phyloP scores from a whole-genome alignment of 2,888 invertebrate species.

The Buathra laborator region DNA sequence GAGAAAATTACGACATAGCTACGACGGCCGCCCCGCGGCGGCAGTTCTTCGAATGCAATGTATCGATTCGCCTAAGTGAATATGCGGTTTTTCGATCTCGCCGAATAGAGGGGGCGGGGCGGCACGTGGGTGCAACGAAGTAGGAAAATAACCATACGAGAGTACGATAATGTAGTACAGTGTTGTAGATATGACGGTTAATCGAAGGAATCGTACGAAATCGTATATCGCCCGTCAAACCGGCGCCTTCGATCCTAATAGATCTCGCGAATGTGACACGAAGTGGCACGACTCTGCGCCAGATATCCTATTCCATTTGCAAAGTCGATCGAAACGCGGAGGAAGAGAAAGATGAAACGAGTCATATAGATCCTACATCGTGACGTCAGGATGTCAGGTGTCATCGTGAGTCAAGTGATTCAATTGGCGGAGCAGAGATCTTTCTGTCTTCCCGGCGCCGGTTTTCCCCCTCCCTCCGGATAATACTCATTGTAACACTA shows the following conservation, averaged over 20 bases:
- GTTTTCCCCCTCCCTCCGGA: constrained; percentile 9
- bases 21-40: too few relatives aligned
- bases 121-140: background rate
- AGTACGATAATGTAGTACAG: background rate
- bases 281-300: constrained; percentile 51
- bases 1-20: background rate
- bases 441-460: constrained; percentile 54
- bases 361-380: constrained; percentile 59
- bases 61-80: background rate
- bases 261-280: constrained; percentile 18
- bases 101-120: background rate
- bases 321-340: constrained; percentile 45
- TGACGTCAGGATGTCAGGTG: constrained; percentile 73
- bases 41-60: background rate
- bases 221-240: constrained; percentile 28
- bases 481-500: background rate
- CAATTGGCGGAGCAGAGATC: constrained; percentile 70
- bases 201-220: constrained; percentile 11
- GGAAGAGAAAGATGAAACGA: constrained; percentile 25
- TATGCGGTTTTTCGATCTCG: background rate
- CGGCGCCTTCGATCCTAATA: constrained; percentile 43
- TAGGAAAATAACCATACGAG: constrained; percentile 13
- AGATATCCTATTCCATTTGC: constrained; percentile 57
- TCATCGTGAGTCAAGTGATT: constrained; percentile 77
- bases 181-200: background rate